Evolutionary conservation across 2,888 invertebrate species (phyloP).

Genomic region (Xanthorhoe designata): DNA sequence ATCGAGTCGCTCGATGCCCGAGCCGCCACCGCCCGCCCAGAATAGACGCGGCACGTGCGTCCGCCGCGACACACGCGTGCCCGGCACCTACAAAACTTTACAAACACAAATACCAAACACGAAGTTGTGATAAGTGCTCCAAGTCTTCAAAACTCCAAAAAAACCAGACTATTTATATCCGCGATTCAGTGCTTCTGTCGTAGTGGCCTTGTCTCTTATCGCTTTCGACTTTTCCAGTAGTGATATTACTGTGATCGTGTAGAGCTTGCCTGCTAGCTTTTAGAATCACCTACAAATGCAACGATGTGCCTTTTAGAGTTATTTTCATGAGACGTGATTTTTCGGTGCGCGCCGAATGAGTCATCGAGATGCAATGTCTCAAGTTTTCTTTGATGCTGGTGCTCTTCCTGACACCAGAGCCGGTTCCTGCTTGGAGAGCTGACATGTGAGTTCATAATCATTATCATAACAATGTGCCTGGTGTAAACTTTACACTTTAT

Average conservation of each 20-base stretch:
- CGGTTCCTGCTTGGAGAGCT: conserved; percentile 69
- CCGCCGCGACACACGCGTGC: conserved; percentile 70
- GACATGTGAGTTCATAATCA: conserved; percentile 60
- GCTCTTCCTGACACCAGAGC: conserved; percentile 68
- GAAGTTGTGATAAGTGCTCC: conserved; percentile 53
- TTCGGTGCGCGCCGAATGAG: conserved; percentile 59
- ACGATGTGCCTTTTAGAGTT: conserved; percentile 78
- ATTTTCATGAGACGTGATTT: conserved; percentile 54
- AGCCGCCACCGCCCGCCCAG: conserved; percentile 70
- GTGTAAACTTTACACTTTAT: no score
- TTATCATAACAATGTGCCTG: neutral
- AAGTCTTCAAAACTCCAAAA: conserved; percentile 35
- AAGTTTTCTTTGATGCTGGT: conserved; percentile 63
- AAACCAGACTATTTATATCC: conserved; percentile 63
- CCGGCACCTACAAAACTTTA: conserved; percentile 46
- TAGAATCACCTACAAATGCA: conserved; percentile 57
- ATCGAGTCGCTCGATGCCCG: conserved; percentile 77
- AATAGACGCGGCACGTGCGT: conserved; percentile 85
- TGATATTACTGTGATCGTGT: conserved; percentile 47
- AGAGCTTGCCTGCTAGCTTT: conserved; percentile 56
- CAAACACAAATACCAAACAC: conserved; percentile 44
- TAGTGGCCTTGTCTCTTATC: conserved; percentile 76
- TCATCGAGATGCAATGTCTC: conserved; percentile 70
- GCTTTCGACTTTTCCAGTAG: conserved; percentile 61
- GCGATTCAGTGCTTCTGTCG: conserved; percentile 63